Base-by-base conservation (phyloP, 1,140 invertebrate genomes). In the Euglossa dilemma region DNA sequence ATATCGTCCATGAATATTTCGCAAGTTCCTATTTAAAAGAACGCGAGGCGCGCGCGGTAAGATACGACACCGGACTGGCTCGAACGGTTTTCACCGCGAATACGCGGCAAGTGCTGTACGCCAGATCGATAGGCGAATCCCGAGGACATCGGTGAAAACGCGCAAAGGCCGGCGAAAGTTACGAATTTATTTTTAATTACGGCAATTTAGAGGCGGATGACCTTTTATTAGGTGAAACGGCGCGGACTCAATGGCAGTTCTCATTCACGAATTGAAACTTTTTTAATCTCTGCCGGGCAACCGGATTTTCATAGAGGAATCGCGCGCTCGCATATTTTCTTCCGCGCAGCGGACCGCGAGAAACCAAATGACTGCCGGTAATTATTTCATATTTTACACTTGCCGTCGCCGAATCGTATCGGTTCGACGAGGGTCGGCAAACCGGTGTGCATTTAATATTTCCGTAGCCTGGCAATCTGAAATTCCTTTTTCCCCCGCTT, bases 1-100 rank as follows among this genome's bases (percentile, higher is more conserved):
- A 90, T 90, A 89, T 91, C 85, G 88, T 92, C 89, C 91, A 92
- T 92, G 91, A 92, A 92, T 93, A 93, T 92, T 93, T 92, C 85
- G 89, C 84, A 82, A 91, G 86, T 85, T 89, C 74, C 86, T 87
- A 90, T 90, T 91, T 90, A 91, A 89, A 90, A 88, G 85, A 91
- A 87, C 79, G 79, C 80, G 78, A 82, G 64, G 74, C 72, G 57
- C 67, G 73, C 70, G 63, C 67, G 78, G 80, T 86, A 88, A 88
- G 87, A 88, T 88, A 86, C 63, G 84, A 89, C 88, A 88, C 72
- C 77, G 79, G 76, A 85, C 80, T 76, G 79, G n/a, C 79, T 82
- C 67, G 67, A 87, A 77, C 63, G 18, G 36, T 57, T 66, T 36
- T 82, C 45, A 56, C 63, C n/a, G 47, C 71, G 86, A 57, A 45